phyloP scores from a whole-genome alignment of 2,797 vertebrate species.

The Fundulus diaphanus region DNA sequence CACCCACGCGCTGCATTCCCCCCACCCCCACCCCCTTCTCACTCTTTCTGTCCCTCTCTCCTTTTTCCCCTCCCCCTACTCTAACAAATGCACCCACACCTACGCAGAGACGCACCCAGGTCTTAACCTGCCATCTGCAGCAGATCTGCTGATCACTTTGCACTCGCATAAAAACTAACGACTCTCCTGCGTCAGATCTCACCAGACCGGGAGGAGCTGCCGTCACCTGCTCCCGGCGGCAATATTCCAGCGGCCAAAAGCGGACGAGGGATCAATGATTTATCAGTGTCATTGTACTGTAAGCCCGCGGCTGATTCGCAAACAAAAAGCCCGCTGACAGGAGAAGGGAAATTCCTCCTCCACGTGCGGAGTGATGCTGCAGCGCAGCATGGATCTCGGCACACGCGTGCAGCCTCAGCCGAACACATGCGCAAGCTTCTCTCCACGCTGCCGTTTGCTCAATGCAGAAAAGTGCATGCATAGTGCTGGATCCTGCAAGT shows the following conservation, averaged over 20 bases:
- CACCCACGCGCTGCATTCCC: constrained; percentile 69
- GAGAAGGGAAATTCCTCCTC: constrained; percentile 62
- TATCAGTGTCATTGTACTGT: constrained; percentile 68
- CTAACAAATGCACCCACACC: constrained; percentile 66
- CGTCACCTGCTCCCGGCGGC: constrained; percentile 42
- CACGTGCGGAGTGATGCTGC: constrained; percentile 47
- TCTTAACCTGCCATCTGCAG: constrained; percentile 52
- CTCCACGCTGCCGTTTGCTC: constrained; percentile 21
- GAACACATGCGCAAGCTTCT: constrained; percentile 20
- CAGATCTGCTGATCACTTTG: constrained; percentile 61
- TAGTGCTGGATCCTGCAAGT: background rate
- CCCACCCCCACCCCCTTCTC: constrained; percentile 57
- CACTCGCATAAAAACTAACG: constrained; percentile 64
- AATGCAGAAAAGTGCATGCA: constrained; percentile 26
- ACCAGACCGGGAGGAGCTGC: constrained; percentile 43
- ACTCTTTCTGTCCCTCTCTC: constrained; percentile 46
- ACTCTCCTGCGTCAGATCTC: constrained; percentile 64
- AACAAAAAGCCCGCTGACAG: constrained; percentile 61
- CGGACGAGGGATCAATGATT: constrained; percentile 71
- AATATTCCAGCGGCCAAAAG: constrained; percentile 63
- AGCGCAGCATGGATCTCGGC: constrained; percentile 48
- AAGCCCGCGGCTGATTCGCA: constrained; percentile 60
- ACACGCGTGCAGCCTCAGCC: constrained; percentile 41
- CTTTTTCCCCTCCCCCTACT: constrained; percentile 40
- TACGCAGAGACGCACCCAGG: constrained; percentile 50